These are phyloP conservation scores for Agrilus biguttatus DNA, from an alignment of 2,888 invertebrate species.

Conservation along the genomic window DNA sequence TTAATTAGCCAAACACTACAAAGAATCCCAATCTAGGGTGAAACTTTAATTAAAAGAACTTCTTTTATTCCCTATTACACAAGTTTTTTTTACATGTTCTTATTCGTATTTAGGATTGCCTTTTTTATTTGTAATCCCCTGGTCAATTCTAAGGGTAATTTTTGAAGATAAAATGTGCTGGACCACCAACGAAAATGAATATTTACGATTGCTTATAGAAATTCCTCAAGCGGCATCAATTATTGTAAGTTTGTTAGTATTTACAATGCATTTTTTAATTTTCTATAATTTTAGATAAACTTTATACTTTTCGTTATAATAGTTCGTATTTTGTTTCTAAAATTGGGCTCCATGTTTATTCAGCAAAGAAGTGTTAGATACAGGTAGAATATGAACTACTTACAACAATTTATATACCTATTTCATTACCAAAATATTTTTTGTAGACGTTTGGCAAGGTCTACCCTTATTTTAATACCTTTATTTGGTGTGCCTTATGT, in stretches of 20 bases:
- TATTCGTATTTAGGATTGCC: constrained; percentile 35
- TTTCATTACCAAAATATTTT: background rate
- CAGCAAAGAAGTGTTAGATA: constrained; percentile 44
- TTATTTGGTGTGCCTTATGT: constrained; percentile 51
- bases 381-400: constrained; percentile 27
- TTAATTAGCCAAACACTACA: too few species aligned
- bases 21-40: too few species aligned
- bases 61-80: too few species aligned
- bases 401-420: background rate
- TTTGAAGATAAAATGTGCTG: constrained; percentile 44
- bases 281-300: constrained; percentile 36
- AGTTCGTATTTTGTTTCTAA: constrained; percentile 38
- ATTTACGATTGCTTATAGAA: constrained; percentile 37
- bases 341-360: constrained; percentile 40
- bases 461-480: constrained; percentile 50
- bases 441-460: constrained; percentile 43
- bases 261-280: background rate
- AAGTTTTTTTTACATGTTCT: too few species aligned
- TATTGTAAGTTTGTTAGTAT: constrained; percentile 31
- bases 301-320: constrained; percentile 48
- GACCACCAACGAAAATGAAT: constrained; percentile 37
- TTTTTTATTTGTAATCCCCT: constrained; percentile 39
- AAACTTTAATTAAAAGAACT: too few species aligned
- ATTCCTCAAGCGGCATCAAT: constrained; percentile 43
- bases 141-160: constrained; percentile 37